Base-by-base conservation (phyloP, 2,797 vertebrate genomes). In the Acanthurus tractus region DNA sequence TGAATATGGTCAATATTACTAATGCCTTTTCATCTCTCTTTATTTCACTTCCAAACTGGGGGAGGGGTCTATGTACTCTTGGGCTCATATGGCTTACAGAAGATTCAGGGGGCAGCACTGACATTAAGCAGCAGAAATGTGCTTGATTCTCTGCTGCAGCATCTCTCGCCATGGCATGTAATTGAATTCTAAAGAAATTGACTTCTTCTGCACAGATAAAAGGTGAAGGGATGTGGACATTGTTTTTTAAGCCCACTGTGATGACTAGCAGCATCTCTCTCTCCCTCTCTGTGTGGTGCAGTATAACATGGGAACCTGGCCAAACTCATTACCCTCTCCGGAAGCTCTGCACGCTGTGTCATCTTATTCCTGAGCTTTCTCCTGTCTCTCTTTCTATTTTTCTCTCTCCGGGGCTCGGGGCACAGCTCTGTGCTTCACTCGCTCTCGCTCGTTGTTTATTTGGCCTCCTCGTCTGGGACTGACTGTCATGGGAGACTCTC, bases 321-420 rank as follows among this genome's bases (percentile, higher is more conserved):
- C 86, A 90, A 92, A 90, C 62, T 91, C 82, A 89, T 93, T 93
- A 90, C 71, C 73, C 78, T 86, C 82, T 83, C 79, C 58, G 23
- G 74, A 91, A 87, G 74, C 73, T 66, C 75, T 68, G 74, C 74
- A 57, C 23, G 40, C 72, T 74, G 79, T 85, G 87, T 86, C 86
- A 88, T 88, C 65, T 82, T 86, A 70, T 86, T 87, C 56, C 70
- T 64, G 69, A 78, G 77, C 76, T 46, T 61, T 66, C 63, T 86
- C 58, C 49, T 53, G 56, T 65, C 73, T 77, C 58, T 17, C 67
- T 83, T 69, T 79, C 77, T 79, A 29, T 29, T 85, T 74, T 84
- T 82, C 54, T 64, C 71, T 68, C 54, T 73, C 38, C 48, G 25
- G 0, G 68, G 78, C 84, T 84, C 38, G 55, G 66, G 73, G 59